phyloP scores from a whole-genome alignment of 2,113 vertebrate genomes.

The Peromyscus californicus region DNA sequence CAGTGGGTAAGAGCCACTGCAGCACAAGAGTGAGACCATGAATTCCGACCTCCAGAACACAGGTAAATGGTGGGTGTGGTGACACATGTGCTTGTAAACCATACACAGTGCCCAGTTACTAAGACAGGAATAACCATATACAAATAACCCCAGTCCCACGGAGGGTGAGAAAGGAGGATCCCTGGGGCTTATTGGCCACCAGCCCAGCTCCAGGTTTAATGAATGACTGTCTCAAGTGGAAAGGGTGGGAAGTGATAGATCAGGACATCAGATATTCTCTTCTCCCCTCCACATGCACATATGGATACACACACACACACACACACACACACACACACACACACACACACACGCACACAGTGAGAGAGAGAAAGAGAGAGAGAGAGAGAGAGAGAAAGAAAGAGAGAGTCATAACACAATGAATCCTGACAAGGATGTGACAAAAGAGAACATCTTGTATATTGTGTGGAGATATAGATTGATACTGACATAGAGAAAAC shows the following conservation, averaged over 20 bases:
- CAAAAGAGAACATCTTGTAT: neutral
- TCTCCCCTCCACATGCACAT: neutral
- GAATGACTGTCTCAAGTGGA: neutral
- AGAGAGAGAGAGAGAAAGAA: too few species aligned
- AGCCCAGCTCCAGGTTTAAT: neutral
- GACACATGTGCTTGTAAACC: too few species aligned
- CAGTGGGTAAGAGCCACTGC: neutral
- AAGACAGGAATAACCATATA: neutral
- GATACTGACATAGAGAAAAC: neutral
- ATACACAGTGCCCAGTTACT: neutral
- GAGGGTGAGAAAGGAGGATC: neutral
- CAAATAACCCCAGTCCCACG: neutral
- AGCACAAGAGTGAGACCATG: neutral
- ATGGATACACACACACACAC: neutral
- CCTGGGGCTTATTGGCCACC: neutral
- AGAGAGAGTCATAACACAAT: too few species aligned
- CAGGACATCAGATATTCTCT: neutral
- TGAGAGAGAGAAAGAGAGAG: too few species aligned
- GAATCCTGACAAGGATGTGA: neutral
- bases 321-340: neutral
- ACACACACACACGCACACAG: too few species aligned
- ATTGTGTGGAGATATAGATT: too few species aligned
- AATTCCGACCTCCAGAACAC: neutral
- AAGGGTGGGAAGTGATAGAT: neutral
- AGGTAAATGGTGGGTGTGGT: neutral